Conservation (phyloP, 2,797 vertebrate species). For the Fundulus diaphanus region DNA sequence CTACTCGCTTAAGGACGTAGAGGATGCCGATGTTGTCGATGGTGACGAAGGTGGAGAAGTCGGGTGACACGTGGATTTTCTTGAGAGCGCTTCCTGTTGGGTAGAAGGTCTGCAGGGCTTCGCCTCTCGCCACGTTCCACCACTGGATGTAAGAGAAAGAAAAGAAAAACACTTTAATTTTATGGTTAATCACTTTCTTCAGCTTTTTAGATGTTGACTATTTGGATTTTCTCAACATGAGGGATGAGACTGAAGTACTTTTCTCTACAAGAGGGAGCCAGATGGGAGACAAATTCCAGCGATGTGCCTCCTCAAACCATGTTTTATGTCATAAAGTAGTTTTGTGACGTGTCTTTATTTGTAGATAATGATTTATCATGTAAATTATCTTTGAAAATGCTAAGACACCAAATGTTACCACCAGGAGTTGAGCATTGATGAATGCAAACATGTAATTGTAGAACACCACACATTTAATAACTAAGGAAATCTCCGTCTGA, state of each 20-base stretch:
- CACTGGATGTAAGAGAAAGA: slow-evolving; percentile 77
- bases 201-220: background rate
- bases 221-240: background rate
- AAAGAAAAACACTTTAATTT: background rate
- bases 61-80: slow-evolving; percentile 87
- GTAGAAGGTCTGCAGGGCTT: slow-evolving; percentile 93
- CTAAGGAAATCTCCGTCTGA: background rate
- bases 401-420: too few species aligned
- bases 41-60: slow-evolving; percentile 92
- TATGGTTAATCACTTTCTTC: background rate
- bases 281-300: too few species aligned
- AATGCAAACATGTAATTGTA: background rate
- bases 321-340: background rate
- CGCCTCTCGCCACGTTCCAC: slow-evolving; percentile 90
- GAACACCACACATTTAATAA: background rate
- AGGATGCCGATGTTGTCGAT: slow-evolving; percentile 96
- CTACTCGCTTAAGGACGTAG: slow-evolving; percentile 89
- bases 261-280: too few species aligned
- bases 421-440: background rate
- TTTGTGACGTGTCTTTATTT: background rate
- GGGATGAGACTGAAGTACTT: background rate
- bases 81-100: slow-evolving; percentile 90
- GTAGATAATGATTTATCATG: too few species aligned
- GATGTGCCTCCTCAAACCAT: too few species aligned
- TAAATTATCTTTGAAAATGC: too few species aligned